Evolutionary conservation across 2,113 vertebrate genomes (phyloP).

Genomic region (Megaceryle maxima): DNA sequence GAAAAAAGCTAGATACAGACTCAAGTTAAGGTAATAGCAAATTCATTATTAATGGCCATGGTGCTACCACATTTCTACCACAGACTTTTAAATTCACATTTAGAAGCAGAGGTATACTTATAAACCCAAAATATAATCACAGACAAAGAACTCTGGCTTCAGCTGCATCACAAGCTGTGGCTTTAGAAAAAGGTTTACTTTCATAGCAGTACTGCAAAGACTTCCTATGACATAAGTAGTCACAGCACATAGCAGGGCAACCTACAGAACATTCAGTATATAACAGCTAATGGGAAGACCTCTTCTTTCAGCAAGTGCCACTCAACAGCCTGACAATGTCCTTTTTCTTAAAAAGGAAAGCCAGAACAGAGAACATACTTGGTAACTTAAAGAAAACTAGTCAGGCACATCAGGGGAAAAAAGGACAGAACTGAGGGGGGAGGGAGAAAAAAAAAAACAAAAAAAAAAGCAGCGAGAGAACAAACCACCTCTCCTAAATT

Average conservation of each 20-base stretch:
- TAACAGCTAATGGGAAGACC: background rate
- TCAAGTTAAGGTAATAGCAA: slow-evolving; percentile 2
- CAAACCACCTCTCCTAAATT: slow-evolving; percentile 5
- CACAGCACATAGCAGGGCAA: background rate
- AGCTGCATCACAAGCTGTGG: background rate
- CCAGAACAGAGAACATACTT: background rate
- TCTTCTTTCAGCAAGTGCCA: background rate
- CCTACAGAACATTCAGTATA: background rate
- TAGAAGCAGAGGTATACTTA: background rate
- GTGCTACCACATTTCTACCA: background rate
- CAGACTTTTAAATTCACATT: background rate
- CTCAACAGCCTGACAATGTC: background rate
- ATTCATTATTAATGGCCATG: slow-evolving; percentile 8
- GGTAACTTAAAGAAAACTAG: background rate
- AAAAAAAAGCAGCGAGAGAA: background rate
- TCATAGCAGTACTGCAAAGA: background rate
- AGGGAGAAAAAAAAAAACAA: background rate
- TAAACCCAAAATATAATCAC: background rate
- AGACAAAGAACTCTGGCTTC: background rate
- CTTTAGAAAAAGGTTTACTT: background rate
- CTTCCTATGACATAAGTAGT: background rate
- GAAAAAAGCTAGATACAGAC: background rate
- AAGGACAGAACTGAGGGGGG: background rate
- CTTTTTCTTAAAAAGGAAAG: background rate
- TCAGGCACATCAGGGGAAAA: background rate